phyloP scores from a whole-genome alignment of 2,113 vertebrate genomes.

The Alosa alosa region DNA sequence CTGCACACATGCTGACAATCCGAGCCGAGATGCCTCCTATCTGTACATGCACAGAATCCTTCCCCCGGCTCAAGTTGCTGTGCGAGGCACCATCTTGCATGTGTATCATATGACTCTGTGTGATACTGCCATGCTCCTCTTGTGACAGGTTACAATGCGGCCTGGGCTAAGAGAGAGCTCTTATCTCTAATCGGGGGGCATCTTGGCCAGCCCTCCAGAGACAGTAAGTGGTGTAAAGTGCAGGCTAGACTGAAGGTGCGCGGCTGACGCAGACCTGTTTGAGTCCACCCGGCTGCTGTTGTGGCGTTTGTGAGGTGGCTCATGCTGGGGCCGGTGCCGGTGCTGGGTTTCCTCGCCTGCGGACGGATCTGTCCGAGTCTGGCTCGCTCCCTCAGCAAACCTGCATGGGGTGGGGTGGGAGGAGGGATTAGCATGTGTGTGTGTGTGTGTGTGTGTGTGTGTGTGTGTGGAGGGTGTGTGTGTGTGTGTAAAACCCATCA shows the following conservation, averaged over 20 bases:
- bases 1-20: constrained; percentile 15
- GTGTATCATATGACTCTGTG: not conserved
- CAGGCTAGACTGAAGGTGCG: not conserved
- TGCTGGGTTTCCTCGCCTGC: constrained; percentile 1
- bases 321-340: not conserved
- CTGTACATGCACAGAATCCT: not conserved
- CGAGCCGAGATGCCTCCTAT: not conserved
- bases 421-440: not conserved
- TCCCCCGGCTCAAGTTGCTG: not conserved
- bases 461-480: not conserved
- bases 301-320: constrained; percentile 26
- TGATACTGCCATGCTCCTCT: not conserved
- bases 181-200: not conserved
- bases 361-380: not conserved
- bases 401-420: constrained; percentile 15
- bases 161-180: not conserved
- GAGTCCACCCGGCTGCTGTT: constrained; percentile 23
- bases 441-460: not conserved
- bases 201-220: not conserved
- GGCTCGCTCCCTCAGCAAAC: constrained; percentile 28
- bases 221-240: not conserved
- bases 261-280: constrained; percentile 40
- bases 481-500: constrained; percentile 1
- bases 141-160: not conserved
- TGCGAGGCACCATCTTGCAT: not conserved